Evolutionary conservation across 2,797 vertebrate species (phyloP).

Genomic region (Petrocephalus schoutedeni): DNA sequence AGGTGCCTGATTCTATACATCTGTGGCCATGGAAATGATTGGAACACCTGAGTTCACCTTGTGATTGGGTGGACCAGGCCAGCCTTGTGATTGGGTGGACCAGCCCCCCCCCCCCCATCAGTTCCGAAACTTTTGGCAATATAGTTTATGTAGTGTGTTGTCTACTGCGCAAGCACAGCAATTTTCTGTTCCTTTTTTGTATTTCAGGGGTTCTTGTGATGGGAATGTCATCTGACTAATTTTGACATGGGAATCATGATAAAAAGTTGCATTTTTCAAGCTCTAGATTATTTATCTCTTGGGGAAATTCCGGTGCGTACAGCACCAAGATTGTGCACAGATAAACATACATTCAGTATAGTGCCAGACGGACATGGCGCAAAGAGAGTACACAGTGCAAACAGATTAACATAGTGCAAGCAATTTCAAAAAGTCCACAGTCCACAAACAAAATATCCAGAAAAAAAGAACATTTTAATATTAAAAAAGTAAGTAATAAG

Average conservation of each 20-base stretch:
- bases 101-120: too few species aligned
- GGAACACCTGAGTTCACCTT: too few species aligned
- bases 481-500: neutral
- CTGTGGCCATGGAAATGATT: too few species aligned
- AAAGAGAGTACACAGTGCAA: neutral
- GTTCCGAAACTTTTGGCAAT: too few species aligned
- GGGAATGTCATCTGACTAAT: neutral
- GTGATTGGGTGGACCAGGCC: too few species aligned
- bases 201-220: neutral
- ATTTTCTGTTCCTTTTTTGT: neutral
- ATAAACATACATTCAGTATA: neutral
- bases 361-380: neutral
- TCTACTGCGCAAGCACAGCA: neutral
- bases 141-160: neutral
- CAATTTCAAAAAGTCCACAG: neutral
- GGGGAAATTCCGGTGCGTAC: neutral
- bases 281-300: neutral
- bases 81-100: too few species aligned
- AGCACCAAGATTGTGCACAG: neutral
- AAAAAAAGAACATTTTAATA: neutral
- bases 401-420: neutral
- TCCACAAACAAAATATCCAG: neutral
- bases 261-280: neutral
- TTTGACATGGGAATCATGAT: constrained; percentile 3
- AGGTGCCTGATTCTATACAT: too few species aligned